These are phyloP conservation scores for Thymallus thymallus DNA, from an alignment of 2,113 vertebrate species.

Conservation along the genomic window DNA sequence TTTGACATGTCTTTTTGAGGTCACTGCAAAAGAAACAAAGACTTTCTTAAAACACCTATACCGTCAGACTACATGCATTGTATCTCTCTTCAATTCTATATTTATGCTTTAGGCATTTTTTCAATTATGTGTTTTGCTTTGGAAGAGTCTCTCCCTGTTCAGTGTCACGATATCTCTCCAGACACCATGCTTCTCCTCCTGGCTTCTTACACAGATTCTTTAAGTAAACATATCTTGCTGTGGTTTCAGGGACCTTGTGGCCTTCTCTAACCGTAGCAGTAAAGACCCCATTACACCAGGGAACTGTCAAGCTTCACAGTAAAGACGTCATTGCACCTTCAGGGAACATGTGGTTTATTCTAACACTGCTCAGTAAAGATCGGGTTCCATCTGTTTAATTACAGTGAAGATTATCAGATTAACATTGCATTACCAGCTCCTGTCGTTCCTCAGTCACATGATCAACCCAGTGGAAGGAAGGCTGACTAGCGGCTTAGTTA, in stretches of 20 bases:
- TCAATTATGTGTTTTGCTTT: no score
- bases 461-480: slow-evolving; percentile 47
- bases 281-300: no score
- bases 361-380: slow-evolving; percentile 59
- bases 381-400: slow-evolving; percentile 79
- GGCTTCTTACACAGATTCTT: slow-evolving; percentile 32
- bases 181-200: slow-evolving; percentile 25
- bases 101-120: no score
- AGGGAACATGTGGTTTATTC: slow-evolving; percentile 54
- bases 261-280: background rate
- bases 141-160: no score
- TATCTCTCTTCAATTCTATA: no score
- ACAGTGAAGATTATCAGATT: slow-evolving; percentile 74
- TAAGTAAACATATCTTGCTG: slow-evolving; percentile 42
- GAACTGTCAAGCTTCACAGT: no score
- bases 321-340: background rate
- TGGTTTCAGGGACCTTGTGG: slow-evolving; percentile 37
- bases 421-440: slow-evolving; percentile 71
- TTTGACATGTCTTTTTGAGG: no score
- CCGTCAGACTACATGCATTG: no score
- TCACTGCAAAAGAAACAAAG: no score
- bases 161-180: slow-evolving; percentile 10
- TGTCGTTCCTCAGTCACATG: slow-evolving; percentile 57
- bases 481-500: slow-evolving; percentile 20
- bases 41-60: no score